A percentile compares a stretch with the other conserved stretches of the same genome.
phyloP scores from a whole-genome alignment of 2,888 invertebrate genomes.

The Lycaena phlaeas region DNA sequence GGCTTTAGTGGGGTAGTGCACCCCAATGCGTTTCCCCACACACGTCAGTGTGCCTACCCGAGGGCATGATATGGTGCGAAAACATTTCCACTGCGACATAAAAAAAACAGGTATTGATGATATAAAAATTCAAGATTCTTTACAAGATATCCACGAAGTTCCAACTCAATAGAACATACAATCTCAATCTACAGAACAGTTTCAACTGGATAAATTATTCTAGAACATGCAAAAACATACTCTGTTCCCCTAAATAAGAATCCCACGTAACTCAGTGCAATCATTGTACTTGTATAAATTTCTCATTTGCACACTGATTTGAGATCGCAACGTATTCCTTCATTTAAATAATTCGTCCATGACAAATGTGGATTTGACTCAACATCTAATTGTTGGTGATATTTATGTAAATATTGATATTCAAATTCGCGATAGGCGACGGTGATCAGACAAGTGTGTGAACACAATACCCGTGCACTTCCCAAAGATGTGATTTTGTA shows the following conservation, averaged over 20 bases:
- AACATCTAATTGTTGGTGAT: constrained; percentile 48
- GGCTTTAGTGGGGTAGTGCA: too few species aligned
- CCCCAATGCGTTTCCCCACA: too few species aligned
- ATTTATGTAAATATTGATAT: constrained; percentile 23
- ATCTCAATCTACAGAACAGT: background rate
- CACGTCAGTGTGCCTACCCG: too few species aligned
- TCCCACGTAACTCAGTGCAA: too few species aligned
- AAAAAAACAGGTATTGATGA: too few species aligned
- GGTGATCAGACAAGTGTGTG: constrained; percentile 22
- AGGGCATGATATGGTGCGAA: too few species aligned
- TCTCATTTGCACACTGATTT: constrained; percentile 55
- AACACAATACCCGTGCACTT: constrained; percentile 18
- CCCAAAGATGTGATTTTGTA: constrained; percentile 20
- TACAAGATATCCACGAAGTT: too few species aligned
- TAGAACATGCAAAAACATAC: constrained; percentile 3
- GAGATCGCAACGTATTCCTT: too few species aligned
- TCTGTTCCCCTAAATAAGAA: background rate
- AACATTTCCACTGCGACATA: too few species aligned
- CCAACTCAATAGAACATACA: background rate
- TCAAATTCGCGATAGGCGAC: constrained; percentile 21
- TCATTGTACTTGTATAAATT: constrained; percentile 56
- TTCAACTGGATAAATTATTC: constrained; percentile 2
- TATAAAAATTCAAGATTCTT: too few species aligned
- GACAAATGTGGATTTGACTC: constrained; percentile 49
- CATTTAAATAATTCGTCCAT: constrained; percentile 62